Percentiles rank a stretch among this genome's conserved stretches.
Conservation (phyloP, 2,888 invertebrate genomes). For the Phrixothrix hirtus region DNA sequence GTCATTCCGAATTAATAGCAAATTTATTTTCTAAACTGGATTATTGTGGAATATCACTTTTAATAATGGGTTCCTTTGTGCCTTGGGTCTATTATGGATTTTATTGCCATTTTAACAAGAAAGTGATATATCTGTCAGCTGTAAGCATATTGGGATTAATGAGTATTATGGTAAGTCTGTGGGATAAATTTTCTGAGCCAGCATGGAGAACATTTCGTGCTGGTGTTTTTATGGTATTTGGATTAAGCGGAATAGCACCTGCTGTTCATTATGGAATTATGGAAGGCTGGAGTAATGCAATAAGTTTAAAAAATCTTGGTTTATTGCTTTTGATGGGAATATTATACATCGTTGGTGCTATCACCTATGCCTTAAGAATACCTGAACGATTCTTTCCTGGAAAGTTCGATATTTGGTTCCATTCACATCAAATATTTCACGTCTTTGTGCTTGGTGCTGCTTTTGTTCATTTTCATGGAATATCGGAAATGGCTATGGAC, state of each 20-base stretch:
- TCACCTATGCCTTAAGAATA: slow-evolving; percentile 93
- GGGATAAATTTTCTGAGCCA: slow-evolving; percentile 97
- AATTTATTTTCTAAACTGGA: slow-evolving; percentile 98
- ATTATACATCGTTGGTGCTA: slow-evolving; percentile 93
- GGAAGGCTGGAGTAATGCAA: slow-evolving; percentile 93
- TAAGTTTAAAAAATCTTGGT: slow-evolving; percentile 87
- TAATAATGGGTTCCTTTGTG: slow-evolving; percentile 99
- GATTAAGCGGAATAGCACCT: slow-evolving; percentile 94
- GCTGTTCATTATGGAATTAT: slow-evolving; percentile 94
- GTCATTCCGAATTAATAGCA: slow-evolving; percentile 96
- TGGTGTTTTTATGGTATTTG: slow-evolving; percentile 95
- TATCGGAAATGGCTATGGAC: slow-evolving; percentile 95
- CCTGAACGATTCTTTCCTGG: slow-evolving; percentile 99
- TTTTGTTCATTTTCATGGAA: slow-evolving; percentile 98
- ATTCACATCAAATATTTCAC: slow-evolving; percentile 99
- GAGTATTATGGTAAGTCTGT: slow-evolving; percentile 88
- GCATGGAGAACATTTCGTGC: slow-evolving; percentile 89
- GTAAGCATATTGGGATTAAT: slow-evolving; percentile 90
- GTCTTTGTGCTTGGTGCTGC: slow-evolving; percentile 98
- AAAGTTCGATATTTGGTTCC: slow-evolving; percentile 98
- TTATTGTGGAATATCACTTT: slow-evolving; percentile 96
- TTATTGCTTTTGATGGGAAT: slow-evolving; percentile 57
- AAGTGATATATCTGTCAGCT: slow-evolving; percentile 84
- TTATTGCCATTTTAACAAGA: slow-evolving; percentile 95
- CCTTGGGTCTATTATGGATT: slow-evolving; percentile 99